Base-by-base conservation (phyloP, 2,113 vertebrate species). In the Hyaena hyaena region DNA sequence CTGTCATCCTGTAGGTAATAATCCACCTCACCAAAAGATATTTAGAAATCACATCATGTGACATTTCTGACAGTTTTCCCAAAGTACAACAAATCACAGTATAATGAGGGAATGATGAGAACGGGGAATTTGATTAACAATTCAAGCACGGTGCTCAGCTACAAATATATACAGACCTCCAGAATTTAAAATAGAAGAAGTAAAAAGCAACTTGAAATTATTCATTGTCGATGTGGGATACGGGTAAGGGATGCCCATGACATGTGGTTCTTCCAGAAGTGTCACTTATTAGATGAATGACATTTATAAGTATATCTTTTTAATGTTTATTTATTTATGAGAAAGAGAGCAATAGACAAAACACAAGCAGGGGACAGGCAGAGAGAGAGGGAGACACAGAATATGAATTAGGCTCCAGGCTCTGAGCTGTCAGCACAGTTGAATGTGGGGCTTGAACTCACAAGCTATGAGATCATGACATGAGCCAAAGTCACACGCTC, bases 1-100 rank as follows among this genome's bases (percentile, higher is more conserved):
- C 21, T 73, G 8, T 77, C 17, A 48, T n/a, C 28, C 2, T 66
- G 7, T 35, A 50, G 6, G 14, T 61, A 82, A 23, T 9, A 86
- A 96, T n/a, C 4, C 33, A 82, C 2, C 17, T 92, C 10, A 24
- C 1, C 73, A 24, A 66, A 69, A 74, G n/a, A 66, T 92, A 14
- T 58, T 74, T 88, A 83, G 48, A 69, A 93, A 63, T 69, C 48
- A 88, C 33, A 39, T 61, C 91, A 79, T 73, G 16, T 76, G 26
- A 50, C 53, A 90, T 89, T 93, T 95, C 68, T 94, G 61, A 89
- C 48, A 86, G 24, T 8, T 82, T 91, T 68, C 28, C 5, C 65
- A 81, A 45, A 21, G 61, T 66, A 71, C 45, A 90, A 43, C 16
- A 93, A 63, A 79, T 90, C 39, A 48, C 3, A 43, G 14, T 48